Percentiles rank a stretch among this genome's conserved stretches.
Conservation (phyloP, 2,113 vertebrate genomes). For the Salminus brasiliensis region DNA sequence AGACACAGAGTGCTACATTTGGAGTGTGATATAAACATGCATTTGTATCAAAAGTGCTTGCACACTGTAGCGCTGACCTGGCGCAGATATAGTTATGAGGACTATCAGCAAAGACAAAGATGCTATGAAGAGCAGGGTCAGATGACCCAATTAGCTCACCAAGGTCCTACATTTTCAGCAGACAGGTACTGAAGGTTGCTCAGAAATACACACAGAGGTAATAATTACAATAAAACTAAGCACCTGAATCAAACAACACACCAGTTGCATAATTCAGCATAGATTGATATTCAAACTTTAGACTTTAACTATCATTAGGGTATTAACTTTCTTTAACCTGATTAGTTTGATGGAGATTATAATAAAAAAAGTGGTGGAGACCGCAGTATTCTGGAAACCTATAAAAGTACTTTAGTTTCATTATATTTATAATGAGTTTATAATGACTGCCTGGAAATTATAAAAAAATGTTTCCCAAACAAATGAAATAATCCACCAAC, state of each 20-base stretch:
- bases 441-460: too few species aligned
- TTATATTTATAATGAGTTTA: neutral
- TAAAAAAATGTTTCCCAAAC: too few species aligned
- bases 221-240: too few species aligned
- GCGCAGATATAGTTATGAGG: constrained; percentile 34
- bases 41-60: constrained; percentile 54
- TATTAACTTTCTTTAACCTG: neutral
- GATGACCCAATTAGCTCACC: constrained; percentile 3
- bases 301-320: neutral
- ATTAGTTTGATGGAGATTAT: neutral
- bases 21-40: constrained; percentile 61
- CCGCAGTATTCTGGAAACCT: constrained; percentile 7
- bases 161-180: neutral
- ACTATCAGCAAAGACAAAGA: constrained; percentile 37
- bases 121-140: constrained; percentile 41
- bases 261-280: too few species aligned
- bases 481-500: too few species aligned
- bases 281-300: constrained; percentile 6
- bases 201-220: neutral
- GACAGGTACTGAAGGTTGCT: neutral
- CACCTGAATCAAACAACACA: too few species aligned
- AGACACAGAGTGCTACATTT: constrained; percentile 57
- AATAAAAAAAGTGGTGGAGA: constrained; percentile 4
- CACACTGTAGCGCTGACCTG: constrained; percentile 20
- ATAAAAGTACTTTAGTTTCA: constrained; percentile 22